Conservation (phyloP, 1,140 invertebrate species). For the Drosophila sechellia region DNA sequence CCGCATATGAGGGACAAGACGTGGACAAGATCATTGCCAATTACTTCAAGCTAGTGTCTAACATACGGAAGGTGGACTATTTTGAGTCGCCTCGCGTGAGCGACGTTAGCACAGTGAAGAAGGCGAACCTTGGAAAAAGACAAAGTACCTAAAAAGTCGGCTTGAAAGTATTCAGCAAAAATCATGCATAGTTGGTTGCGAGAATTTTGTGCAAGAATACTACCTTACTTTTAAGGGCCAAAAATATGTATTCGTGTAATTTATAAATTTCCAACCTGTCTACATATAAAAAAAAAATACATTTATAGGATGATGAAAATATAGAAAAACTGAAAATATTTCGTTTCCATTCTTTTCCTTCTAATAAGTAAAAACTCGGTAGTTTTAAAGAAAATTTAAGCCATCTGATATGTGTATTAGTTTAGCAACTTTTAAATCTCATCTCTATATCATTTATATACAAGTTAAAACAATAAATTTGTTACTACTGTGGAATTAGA, state of each 20-base stretch:
- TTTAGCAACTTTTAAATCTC: not conserved
- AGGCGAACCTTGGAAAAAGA: not conserved
- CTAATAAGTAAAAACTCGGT: not conserved
- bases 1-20: not conserved
- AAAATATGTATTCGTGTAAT: not conserved
- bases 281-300: not conserved
- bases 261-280: not conserved
- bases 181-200: too few relatives aligned
- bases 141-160: not conserved
- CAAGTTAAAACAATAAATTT: not conserved
- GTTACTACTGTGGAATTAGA: not conserved
- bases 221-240: too few relatives aligned
- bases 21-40: slow-evolving; percentile 54
- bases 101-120: not conserved
- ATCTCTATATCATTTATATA: slow-evolving; percentile 12
- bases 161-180: not conserved
- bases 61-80: slow-evolving; percentile 36
- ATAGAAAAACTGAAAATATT: not conserved
- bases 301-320: not conserved
- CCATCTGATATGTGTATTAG: not conserved
- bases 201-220: not conserved
- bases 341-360: not conserved
- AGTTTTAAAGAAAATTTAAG: not conserved
- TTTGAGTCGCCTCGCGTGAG: not conserved
- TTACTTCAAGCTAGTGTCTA: slow-evolving; percentile 47